Conservation (phyloP, 2,113 vertebrate species). For the Emydocephalus ijimae region DNA sequence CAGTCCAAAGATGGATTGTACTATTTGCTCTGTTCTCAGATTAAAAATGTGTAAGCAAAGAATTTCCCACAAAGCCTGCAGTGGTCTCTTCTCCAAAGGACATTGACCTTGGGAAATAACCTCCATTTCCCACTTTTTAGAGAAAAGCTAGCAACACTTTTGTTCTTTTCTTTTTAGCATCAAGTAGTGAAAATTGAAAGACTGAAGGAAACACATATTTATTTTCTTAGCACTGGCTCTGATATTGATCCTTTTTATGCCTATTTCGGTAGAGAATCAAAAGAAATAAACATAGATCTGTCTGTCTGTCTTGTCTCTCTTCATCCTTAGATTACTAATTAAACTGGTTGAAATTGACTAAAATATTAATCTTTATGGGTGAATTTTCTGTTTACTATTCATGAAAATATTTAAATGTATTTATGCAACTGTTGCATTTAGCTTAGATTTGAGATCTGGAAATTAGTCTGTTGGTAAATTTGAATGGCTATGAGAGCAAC, state of each 20-base stretch:
- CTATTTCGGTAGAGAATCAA: not conserved
- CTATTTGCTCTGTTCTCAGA: not conserved
- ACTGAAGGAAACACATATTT: not conserved
- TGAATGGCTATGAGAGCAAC: not conserved
- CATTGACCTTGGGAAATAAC: not conserved
- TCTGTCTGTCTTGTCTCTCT: not conserved
- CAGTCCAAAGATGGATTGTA: not conserved
- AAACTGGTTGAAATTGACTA: not conserved
- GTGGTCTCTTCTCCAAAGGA: not conserved
- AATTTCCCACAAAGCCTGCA: not conserved
- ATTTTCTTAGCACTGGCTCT: not conserved
- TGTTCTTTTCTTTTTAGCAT: not conserved
- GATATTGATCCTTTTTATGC: not conserved
- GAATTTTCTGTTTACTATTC: not conserved
- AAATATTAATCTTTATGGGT: not conserved
- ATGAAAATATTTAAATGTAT: not conserved
- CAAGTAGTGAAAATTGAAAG: not conserved
- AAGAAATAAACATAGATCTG: not conserved
- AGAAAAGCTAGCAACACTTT: not conserved
- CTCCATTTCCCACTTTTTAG: not conserved
- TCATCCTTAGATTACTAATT: not conserved
- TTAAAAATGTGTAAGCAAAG: not conserved
- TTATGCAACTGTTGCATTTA: not conserved
- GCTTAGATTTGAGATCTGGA: not conserved
- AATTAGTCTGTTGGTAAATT: not conserved